Conservation (phyloP, 1,140 invertebrate species). For the Drosophila ananassae region DNA sequence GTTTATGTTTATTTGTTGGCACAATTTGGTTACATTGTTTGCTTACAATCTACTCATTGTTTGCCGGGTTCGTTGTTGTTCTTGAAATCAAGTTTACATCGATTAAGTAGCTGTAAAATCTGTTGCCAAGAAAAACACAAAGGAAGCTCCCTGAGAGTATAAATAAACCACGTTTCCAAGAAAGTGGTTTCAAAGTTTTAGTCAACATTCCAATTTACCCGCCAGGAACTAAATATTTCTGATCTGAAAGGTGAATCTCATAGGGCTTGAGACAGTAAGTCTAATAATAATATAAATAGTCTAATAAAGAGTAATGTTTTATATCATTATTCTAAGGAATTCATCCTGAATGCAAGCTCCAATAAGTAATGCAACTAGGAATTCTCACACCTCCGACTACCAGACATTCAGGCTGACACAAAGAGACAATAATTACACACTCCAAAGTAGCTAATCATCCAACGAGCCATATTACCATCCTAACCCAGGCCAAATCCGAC, state of each 20-base stretch:
- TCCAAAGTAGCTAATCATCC: conserved; percentile 39
- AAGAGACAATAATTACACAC: conserved; percentile 30
- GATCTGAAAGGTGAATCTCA: neutral
- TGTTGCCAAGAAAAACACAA: conserved; percentile 52
- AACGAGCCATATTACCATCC: conserved; percentile 9
- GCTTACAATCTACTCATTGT: conserved; percentile 74
- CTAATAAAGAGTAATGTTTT: no score
- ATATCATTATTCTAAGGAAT: no score
- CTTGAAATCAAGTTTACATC: conserved; percentile 73
- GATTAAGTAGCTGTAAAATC: conserved; percentile 74
- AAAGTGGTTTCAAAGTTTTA: conserved; percentile 9
- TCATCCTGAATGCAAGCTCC: neutral
- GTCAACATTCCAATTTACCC: neutral
- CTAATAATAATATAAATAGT: no score
- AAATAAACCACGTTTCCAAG: neutral
- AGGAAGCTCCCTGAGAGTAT: conserved; percentile 4
- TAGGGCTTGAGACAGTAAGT: neutral
- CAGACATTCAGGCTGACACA: conserved; percentile 10
- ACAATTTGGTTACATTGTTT: conserved; percentile 82
- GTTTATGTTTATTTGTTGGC: conserved; percentile 80
- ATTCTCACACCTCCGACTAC: conserved; percentile 10
- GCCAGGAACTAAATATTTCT: neutral
- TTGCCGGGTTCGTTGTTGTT: conserved; percentile 49
- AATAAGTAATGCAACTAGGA: neutral
- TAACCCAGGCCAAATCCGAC: conserved; percentile 34